phyloP scores from a whole-genome alignment of 2,113 vertebrate genomes.

The Otocyon megalotis region DNA sequence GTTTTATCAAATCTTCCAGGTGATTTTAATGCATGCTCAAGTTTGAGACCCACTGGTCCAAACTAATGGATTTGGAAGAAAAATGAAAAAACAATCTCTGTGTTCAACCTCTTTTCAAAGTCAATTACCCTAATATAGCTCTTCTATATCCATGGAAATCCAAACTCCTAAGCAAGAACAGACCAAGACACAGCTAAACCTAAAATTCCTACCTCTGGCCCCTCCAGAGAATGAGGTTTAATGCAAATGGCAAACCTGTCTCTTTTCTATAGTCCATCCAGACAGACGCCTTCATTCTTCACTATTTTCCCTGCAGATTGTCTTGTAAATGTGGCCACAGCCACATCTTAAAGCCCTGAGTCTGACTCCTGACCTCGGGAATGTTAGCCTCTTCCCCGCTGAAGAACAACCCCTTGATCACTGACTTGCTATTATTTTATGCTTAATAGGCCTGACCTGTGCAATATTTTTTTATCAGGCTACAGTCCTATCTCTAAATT shows the following conservation, averaged over 20 bases:
- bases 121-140: slow-evolving; percentile 52
- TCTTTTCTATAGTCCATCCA: slow-evolving; percentile 67
- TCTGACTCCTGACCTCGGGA: slow-evolving; percentile 84
- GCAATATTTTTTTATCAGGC: slow-evolving; percentile 87
- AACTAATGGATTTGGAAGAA: neutral
- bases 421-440: slow-evolving; percentile 86
- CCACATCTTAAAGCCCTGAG: slow-evolving; percentile 76
- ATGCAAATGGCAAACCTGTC: slow-evolving; percentile 72
- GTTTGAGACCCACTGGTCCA: neutral
- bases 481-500: slow-evolving; percentile 86
- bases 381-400: slow-evolving; percentile 80
- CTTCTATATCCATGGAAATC: slow-evolving; percentile 3
- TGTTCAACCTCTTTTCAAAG: slow-evolving; percentile 73
- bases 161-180: slow-evolving; percentile 48
- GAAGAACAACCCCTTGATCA: slow-evolving; percentile 83
- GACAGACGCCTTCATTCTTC: slow-evolving; percentile 72
- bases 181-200: slow-evolving; percentile 65
- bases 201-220: slow-evolving; percentile 70
- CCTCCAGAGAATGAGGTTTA: slow-evolving; percentile 65
- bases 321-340: slow-evolving; percentile 81
- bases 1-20: too few relatives aligned
- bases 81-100: neutral
- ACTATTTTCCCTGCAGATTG: slow-evolving; percentile 80
- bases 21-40: neutral
- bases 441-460: slow-evolving; percentile 87